phyloP scores from a whole-genome alignment of 2,113 vertebrate genomes.

The Epinephelus fuscoguttatus region DNA sequence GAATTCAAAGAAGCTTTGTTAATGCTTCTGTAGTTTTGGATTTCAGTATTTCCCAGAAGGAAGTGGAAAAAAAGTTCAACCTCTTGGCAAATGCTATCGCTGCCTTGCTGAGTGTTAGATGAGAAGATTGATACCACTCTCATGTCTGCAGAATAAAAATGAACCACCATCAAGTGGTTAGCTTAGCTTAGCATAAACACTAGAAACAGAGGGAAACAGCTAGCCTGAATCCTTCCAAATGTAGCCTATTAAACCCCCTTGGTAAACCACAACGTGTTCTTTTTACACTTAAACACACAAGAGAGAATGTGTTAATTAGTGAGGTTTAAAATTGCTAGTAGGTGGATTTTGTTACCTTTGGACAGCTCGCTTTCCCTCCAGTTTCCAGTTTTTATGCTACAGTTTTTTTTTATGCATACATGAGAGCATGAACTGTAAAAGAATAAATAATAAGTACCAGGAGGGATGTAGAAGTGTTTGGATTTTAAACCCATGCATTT shows the following conservation, averaged over 20 bases:
- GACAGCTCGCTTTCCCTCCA: not conserved
- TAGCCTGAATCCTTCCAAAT: not conserved
- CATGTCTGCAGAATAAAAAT: not conserved
- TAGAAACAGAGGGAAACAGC: not conserved
- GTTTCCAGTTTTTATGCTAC: too few relatives aligned
- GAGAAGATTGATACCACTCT: not conserved
- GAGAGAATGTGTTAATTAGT: not conserved
- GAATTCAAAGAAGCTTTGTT: conserved; percentile 3
- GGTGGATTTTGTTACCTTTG: not conserved
- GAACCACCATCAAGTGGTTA: not conserved
- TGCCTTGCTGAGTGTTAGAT: not conserved
- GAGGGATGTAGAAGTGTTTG: not conserved
- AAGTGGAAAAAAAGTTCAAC: too few relatives aligned
- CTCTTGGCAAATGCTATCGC: not conserved
- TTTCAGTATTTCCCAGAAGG: not conserved
- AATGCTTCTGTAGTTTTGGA: not conserved
- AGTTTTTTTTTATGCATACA: too few relatives aligned
- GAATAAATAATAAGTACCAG: not conserved
- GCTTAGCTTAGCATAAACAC: conserved; percentile 9
- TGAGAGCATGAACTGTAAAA: not conserved
- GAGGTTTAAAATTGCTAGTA: not conserved
- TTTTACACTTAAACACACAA: not conserved
- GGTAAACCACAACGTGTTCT: not conserved
- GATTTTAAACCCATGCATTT: not conserved
- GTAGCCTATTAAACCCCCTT: not conserved